These are phyloP conservation scores for Mallateleia sp. DNA, from an alignment of 2,888 invertebrate species.

Conservation along the genomic window DNA sequence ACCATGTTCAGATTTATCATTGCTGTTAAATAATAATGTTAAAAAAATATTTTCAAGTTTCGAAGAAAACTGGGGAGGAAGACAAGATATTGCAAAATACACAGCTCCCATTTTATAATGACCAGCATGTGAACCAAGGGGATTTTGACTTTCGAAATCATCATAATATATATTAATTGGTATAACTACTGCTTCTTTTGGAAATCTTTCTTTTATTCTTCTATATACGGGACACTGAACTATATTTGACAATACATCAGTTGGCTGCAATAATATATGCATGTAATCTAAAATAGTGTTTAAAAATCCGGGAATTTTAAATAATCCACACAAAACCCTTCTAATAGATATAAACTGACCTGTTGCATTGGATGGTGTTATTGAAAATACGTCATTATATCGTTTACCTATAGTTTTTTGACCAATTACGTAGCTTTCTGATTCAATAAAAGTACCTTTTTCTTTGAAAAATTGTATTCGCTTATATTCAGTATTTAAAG, in stretches of 20 bases:
- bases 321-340: slow-evolving; percentile 33
- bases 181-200: slow-evolving; percentile 29
- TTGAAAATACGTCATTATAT: background rate
- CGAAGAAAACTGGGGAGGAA: slow-evolving; percentile 57
- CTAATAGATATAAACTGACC: slow-evolving; percentile 51
- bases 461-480: background rate
- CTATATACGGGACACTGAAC: slow-evolving; percentile 42
- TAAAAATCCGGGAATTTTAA: slow-evolving; percentile 34
- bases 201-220: slow-evolving; percentile 20
- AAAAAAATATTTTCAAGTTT: slow-evolving; percentile 33
- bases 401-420: slow-evolving; percentile 3
- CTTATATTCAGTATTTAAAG: slow-evolving; percentile 2
- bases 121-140: slow-evolving; percentile 70
- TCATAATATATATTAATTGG: slow-evolving; percentile 66
- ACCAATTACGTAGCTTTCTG: slow-evolving; percentile 6
- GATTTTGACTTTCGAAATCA: slow-evolving; percentile 71
- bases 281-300: slow-evolving; percentile 40
- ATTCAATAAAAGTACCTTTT: slow-evolving; percentile 21
- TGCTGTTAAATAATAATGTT: background rate
- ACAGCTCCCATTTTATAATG: slow-evolving; percentile 69
- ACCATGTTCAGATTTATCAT: background rate
- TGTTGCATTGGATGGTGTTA: slow-evolving; percentile 27
- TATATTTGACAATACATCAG: slow-evolving; percentile 48
- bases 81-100: slow-evolving; percentile 54
- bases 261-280: background rate